These are phyloP conservation scores for Emys orbicularis DNA, from an alignment of 2,797 vertebrate genomes.

Conservation along the genomic window DNA sequence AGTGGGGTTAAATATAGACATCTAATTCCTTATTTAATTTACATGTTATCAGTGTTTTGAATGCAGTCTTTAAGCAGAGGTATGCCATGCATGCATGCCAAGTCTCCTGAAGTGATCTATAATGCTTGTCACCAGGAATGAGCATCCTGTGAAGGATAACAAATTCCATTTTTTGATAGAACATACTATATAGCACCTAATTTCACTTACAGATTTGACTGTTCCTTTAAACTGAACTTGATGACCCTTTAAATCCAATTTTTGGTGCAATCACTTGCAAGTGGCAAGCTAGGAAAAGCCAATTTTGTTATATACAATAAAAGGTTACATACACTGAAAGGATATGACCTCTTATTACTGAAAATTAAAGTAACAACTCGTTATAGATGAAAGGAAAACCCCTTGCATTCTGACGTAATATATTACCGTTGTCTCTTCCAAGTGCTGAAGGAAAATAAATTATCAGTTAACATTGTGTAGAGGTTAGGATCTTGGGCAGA, in stretches of 20 bases:
- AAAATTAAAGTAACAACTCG: constrained; percentile 12
- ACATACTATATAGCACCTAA: not conserved
- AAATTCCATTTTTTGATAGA: not conserved
- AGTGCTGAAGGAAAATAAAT: constrained; percentile 29
- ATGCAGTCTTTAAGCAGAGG: not conserved
- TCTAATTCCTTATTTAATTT: not conserved
- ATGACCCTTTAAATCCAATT: constrained; percentile 40
- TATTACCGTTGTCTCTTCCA: not conserved
- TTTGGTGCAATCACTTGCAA: constrained; percentile 9
- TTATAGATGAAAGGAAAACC: not conserved
- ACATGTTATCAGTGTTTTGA: not conserved
- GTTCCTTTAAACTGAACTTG: constrained; percentile 23
- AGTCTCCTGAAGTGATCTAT: not conserved
- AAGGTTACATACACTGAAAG: not conserved
- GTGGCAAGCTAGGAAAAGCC: not conserved
- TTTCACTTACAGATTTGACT: not conserved
- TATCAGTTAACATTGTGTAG: not conserved
- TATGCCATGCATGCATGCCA: not conserved
- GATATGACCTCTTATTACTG: not conserved
- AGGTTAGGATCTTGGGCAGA: not conserved
- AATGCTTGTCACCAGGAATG: not conserved
- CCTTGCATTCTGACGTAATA: constrained; percentile 1
- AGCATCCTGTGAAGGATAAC: not conserved
- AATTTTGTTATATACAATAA: not conserved
- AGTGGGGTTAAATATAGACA: not conserved